Evolutionary conservation across 2,888 invertebrate species (phyloP), one percentile per base, ranked within the genome.

Genomic region (Protodeltote pygarga): DNA sequence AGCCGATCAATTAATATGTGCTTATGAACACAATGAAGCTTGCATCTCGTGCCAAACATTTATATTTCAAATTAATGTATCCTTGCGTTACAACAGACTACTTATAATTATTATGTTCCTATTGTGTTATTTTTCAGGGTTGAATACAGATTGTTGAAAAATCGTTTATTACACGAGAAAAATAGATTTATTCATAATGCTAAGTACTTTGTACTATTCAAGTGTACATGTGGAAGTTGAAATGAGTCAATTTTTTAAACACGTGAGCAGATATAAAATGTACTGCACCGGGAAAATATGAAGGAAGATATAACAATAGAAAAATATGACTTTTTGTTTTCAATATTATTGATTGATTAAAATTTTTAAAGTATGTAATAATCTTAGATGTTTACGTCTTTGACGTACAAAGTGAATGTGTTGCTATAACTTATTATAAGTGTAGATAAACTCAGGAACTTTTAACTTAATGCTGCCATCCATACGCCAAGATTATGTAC

Each of bases 141-240:
- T n/a, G 8, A 3, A 23, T 35, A 28, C 24, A 16, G 16, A 16
- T 32, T 21, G 24, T 20, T 9, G 13, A 8, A 13, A 33, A 16
- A 9, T 13, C n/a, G 14, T 28, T 31, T 17, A 16, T 38, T 32
- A 44, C 14, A 44, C 32, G 42, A 60, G 24, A 60, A 60, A 54
- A 61, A 49, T 54, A 44, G 17, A 61, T 59, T 44, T 54, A 60
- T 59, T 42, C 55, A 27, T 61, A 61, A 54, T 6, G 21, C 60
- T 58, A 58, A 53, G 40, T 54, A 60, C 39, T 54, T 59, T 61
- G 61, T 59, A 61, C 59, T 61, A 37, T 61, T 48, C 32, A 28
- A 54, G 29, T 61, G 61, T 54, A 59, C 58, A 35, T 28, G 23
- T 42, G 31, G 31, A 32, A 24, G 27, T 46, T 24, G 11, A 24